phyloP scores from a whole-genome alignment of 1,140 invertebrate species.

The Bombus pyrosoma region DNA sequence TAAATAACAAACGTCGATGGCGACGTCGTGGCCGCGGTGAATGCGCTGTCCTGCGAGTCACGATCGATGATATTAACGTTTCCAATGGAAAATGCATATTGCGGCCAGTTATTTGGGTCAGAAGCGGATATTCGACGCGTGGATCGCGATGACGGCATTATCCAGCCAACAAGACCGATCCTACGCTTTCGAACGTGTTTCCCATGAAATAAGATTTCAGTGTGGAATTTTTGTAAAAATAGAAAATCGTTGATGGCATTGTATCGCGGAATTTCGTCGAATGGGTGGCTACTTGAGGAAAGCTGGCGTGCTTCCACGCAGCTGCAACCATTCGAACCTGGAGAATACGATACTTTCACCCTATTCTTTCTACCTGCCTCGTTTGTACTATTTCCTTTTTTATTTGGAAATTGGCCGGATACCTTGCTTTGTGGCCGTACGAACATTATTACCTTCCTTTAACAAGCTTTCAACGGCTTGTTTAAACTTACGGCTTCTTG shows the following conservation, averaged over 20 bases:
- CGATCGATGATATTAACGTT: conserved; percentile 64
- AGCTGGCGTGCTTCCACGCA: background rate
- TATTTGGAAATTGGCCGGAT: background rate
- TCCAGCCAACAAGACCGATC: conserved; percentile 4
- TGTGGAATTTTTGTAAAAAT: background rate
- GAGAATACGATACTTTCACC: too few species aligned
- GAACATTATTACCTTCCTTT: background rate
- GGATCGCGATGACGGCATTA: conserved; percentile 28
- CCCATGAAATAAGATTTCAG: conserved; percentile 2
- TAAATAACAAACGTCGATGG: conserved; percentile 61
- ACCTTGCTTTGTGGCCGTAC: background rate
- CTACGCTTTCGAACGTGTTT: background rate
- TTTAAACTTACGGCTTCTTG: background rate
- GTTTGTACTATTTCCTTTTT: background rate
- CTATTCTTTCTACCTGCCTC: too few species aligned
- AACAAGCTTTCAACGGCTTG: background rate
- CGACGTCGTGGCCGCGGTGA: background rate
- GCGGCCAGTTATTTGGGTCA: conserved; percentile 55
- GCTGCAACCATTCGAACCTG: background rate
- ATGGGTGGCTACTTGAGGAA: too few species aligned
- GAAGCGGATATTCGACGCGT: conserved; percentile 2
- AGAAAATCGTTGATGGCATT: background rate
- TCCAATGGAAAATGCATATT: conserved; percentile 57
- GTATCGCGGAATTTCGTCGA: background rate
- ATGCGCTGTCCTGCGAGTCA: background rate